phyloP scores from a whole-genome alignment of 1,140 invertebrate species.

The Pogonognathellus flavescens region DNA sequence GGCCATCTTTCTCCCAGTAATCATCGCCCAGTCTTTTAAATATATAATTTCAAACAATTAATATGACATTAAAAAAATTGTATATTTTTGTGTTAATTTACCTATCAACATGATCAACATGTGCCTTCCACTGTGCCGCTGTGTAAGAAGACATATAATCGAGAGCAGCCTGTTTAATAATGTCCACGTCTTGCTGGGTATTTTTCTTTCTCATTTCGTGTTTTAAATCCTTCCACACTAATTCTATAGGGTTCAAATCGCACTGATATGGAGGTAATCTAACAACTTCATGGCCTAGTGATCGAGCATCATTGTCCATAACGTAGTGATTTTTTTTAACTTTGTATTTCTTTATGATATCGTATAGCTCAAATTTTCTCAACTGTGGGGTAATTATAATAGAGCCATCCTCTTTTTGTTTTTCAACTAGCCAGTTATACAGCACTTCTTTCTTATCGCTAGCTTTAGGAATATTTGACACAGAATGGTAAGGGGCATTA shows the following conservation, averaged over 20 bases:
- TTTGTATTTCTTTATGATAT: neutral
- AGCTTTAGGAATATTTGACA: neutral
- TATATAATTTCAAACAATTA: neutral
- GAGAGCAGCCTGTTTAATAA: neutral
- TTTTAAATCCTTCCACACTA: neutral
- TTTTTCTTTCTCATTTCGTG: neutral
- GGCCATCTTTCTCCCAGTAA: neutral
- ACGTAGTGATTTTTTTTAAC: neutral
- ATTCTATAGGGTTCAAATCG: neutral
- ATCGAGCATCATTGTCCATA: neutral
- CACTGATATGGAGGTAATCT: neutral
- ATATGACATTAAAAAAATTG: neutral
- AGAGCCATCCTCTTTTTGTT: neutral
- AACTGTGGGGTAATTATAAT: neutral
- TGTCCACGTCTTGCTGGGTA: neutral
- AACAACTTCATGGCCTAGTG: neutral
- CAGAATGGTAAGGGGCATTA: neutral
- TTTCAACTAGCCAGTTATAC: neutral
- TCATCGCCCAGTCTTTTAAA: neutral
- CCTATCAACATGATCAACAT: neutral
- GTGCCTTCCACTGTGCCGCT: neutral
- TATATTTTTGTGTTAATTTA: neutral
- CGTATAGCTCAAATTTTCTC: neutral
- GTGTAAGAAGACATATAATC: neutral
- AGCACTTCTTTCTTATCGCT: neutral